These are phyloP conservation scores for Pharmacophagus antenor DNA, from an alignment of 2,888 invertebrate genomes.

Conservation along the genomic window DNA sequence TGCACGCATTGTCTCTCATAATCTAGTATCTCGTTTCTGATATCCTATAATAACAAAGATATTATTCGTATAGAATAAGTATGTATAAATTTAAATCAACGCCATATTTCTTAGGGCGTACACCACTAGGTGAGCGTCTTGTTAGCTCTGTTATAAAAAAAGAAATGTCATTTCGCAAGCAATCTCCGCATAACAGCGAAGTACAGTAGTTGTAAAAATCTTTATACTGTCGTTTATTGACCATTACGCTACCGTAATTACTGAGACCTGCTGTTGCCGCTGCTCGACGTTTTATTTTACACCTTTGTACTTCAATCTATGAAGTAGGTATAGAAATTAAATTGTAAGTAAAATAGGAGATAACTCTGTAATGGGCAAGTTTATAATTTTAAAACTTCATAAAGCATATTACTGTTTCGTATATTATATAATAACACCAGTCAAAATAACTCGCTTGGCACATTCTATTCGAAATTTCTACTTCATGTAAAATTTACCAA, in stretches of 20 bases:
- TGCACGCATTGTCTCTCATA: too few species aligned
- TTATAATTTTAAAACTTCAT: too few species aligned
- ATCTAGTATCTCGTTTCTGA: too few species aligned
- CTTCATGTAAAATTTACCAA: too few species aligned
- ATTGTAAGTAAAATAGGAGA: background rate
- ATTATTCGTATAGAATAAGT: too few species aligned
- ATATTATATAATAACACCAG: too few species aligned
- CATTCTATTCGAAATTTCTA: too few species aligned
- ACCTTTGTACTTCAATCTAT: slow-evolving; percentile 25
- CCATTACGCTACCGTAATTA: slow-evolving; percentile 25
- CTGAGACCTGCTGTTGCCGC: slow-evolving; percentile 21
- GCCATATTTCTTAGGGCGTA: too few species aligned
- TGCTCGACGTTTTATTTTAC: slow-evolving; percentile 22
- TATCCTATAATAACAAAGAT: too few species aligned
- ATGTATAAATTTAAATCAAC: too few species aligned
- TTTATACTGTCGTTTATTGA: slow-evolving; percentile 27
- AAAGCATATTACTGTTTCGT: too few species aligned
- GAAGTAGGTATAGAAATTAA: slow-evolving; percentile 1
- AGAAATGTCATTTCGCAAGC: slow-evolving; percentile 9
- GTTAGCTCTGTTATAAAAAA: background rate
- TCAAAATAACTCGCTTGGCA: too few species aligned
- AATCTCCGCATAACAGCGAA: slow-evolving; percentile 14
- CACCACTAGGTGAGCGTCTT: background rate
- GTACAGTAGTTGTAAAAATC: slow-evolving; percentile 18
- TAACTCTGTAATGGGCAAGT: background rate